Evolutionary conservation across 2,888 invertebrate species (phyloP).

Genomic region (Pristionchus fissidentatus): DNA sequence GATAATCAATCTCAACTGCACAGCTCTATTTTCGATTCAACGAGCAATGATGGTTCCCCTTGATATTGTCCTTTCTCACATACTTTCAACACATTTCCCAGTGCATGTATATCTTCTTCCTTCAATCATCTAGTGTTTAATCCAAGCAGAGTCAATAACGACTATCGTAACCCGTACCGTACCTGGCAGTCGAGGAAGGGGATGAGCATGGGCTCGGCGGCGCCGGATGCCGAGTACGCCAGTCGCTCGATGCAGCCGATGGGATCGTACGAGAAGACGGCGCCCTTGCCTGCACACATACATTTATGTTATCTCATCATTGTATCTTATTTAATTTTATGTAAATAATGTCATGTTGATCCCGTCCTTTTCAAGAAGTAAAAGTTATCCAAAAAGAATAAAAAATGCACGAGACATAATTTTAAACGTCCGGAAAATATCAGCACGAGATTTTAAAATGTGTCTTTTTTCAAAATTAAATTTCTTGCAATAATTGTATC

Average conservation of each 20-base stretch:
- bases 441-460: too few relatives aligned
- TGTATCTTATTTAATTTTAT: too few relatives aligned
- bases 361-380: not conserved
- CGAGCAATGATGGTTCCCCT: not conserved
- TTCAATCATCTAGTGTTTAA: not conserved
- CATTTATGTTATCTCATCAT: not conserved
- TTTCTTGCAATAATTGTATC: too few relatives aligned
- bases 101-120: not conserved
- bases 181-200: constrained; percentile 95
- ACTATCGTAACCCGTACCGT: not conserved
- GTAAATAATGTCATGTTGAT: constrained; percentile 27
- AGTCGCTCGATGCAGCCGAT: constrained; percentile 93
- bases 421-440: too few relatives aligned
- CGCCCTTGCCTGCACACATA: constrained; percentile 84
- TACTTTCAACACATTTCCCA: not conserved
- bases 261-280: constrained; percentile 96
- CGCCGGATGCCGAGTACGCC: constrained; percentile 90
- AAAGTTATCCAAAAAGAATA: too few relatives aligned
- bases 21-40: not conserved
- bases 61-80: not conserved
- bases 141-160: not conserved
- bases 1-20: not conserved
- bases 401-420: too few relatives aligned
- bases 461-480: too few relatives aligned
- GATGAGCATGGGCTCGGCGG: constrained; percentile 86